These are phyloP conservation scores for Pyrocoelia pectoralis DNA, from an alignment of 2,888 invertebrate genomes.

Conservation along the genomic window DNA sequence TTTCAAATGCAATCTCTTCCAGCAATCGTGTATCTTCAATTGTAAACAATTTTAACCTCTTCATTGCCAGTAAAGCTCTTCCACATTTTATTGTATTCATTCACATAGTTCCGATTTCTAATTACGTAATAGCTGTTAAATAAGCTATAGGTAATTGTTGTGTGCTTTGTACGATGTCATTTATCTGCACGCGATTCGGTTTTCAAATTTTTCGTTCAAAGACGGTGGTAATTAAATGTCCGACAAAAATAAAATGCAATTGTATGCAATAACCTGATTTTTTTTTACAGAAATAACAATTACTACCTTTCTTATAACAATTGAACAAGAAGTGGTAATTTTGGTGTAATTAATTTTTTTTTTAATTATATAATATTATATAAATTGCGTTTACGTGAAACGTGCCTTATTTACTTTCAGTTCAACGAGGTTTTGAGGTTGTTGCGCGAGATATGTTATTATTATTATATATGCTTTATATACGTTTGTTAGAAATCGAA, in stretches of 20 bases:
- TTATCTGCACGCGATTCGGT: conserved; percentile 2
- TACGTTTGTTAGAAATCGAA: too few relatives aligned
- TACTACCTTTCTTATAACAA: too few relatives aligned
- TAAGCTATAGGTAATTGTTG: conserved; percentile 12
- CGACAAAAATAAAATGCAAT: too few relatives aligned
- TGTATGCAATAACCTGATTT: too few relatives aligned
- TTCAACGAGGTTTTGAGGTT: not conserved
- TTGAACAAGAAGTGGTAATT: too few relatives aligned
- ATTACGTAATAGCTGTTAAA: conserved; percentile 28
- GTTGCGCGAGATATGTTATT: too few relatives aligned
- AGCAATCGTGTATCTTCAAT: conserved; percentile 20
- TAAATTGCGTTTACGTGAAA: not conserved
- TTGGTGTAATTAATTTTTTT: not conserved
- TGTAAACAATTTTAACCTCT: conserved; percentile 7
- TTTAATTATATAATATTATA: not conserved
- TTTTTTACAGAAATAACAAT: too few relatives aligned
- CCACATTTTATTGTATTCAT: conserved; percentile 15
- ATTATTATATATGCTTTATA: too few relatives aligned
- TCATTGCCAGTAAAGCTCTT: conserved; percentile 9
- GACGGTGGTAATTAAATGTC: not conserved
- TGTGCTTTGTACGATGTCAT: not conserved
- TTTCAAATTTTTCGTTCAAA: too few relatives aligned
- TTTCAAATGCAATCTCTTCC: conserved; percentile 25
- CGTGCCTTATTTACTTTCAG: not conserved
- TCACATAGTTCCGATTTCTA: conserved; percentile 27